Conservation (phyloP, 2,888 invertebrate genomes). For the Acanthosepion lycidas region DNA sequence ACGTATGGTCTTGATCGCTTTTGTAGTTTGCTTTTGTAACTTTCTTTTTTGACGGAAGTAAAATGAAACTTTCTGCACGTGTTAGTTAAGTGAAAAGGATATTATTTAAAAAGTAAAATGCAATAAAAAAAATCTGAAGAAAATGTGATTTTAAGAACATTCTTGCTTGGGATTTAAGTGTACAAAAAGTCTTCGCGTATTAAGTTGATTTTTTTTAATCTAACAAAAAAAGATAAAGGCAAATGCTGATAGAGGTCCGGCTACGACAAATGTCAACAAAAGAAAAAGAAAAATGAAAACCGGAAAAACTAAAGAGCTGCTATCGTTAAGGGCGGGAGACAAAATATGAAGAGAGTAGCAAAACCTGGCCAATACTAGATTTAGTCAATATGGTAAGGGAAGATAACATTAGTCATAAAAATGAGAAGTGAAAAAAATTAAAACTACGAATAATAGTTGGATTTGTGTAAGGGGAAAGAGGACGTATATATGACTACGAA, state of each 20-base stretch:
- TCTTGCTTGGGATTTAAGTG: no score
- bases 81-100: not conserved
- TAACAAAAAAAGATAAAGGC: no score
- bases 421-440: not conserved
- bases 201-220: no score
- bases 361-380: not conserved
- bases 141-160: no score
- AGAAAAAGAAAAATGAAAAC: not conserved
- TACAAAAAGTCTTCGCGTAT: no score
- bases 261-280: not conserved
- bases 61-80: not conserved
- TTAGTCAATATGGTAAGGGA: constrained; percentile 17
- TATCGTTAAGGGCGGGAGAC: not conserved
- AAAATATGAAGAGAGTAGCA: not conserved
- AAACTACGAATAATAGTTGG: not conserved
- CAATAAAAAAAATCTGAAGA: no score
- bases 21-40: not conserved
- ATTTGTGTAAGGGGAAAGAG: no score
- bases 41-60: not conserved
- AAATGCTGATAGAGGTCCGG: not conserved
- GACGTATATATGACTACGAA: no score
- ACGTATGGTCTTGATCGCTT: not conserved
- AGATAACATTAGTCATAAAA: not conserved
- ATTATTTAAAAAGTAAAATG: no score
- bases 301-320: not conserved